phyloP scores from a whole-genome alignment of 2,113 vertebrate genomes.

The Emydocephalus ijimae region DNA sequence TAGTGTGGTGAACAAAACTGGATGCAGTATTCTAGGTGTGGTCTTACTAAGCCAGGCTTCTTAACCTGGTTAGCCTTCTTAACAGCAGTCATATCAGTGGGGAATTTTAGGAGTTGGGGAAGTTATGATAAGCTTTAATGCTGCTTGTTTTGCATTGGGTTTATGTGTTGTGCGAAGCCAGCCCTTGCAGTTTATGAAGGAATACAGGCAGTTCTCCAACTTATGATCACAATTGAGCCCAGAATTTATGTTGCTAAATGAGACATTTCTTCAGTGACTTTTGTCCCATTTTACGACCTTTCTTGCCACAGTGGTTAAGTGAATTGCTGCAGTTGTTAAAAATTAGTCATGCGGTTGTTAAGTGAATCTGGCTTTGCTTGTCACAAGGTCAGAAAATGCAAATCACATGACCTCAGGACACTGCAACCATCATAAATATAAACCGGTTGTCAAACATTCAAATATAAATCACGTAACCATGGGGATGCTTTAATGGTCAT shows the following conservation, averaged over 20 bases:
- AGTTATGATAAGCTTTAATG: neutral
- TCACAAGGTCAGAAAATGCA: neutral
- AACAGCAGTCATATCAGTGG: neutral
- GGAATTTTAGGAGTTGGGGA: neutral
- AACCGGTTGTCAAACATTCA: neutral
- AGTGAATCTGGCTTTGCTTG: neutral
- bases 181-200: neutral
- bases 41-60: neutral
- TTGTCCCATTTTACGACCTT: neutral
- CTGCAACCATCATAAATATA: neutral
- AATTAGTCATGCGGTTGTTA: neutral
- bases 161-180: neutral
- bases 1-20: no score
- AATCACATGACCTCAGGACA: neutral
- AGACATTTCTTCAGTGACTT: neutral
- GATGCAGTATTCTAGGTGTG: no score
- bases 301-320: neutral
- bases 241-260: neutral
- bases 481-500: neutral
- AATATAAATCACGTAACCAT: neutral
- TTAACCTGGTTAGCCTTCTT: neutral
- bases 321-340: neutral
- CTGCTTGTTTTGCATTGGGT: neutral
- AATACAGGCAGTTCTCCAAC: neutral
- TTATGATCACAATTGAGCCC: neutral